Conservation (phyloP, 2,888 invertebrate species). For the Agrotis segetum region DNA sequence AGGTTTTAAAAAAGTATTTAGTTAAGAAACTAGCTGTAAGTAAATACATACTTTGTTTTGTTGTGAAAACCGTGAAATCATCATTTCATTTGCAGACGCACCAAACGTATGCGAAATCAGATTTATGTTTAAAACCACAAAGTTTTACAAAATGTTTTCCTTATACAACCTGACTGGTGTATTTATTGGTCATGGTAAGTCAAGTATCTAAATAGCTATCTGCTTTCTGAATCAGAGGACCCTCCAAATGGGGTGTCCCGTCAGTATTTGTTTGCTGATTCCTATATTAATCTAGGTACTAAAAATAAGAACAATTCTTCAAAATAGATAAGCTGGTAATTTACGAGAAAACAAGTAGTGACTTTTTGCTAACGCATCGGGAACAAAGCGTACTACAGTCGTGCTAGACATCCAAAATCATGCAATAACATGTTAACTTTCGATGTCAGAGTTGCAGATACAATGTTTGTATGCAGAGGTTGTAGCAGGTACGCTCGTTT, state of each 20-base stretch:
- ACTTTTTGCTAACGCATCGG: neutral
- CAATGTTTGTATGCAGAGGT: slow-evolving; percentile 25
- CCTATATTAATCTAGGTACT: neutral
- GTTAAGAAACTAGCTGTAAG: slow-evolving; percentile 4
- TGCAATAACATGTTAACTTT: slow-evolving; percentile 6
- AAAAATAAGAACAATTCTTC: neutral
- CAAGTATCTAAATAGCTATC: too few relatives aligned
- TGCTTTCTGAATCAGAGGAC: too few relatives aligned
- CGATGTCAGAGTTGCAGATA: neutral
- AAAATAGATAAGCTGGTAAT: neutral
- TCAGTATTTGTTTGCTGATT: neutral
- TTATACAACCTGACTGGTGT: neutral
- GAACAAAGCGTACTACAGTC: neutral
- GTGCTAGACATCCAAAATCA: too few relatives aligned
- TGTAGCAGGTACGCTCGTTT: slow-evolving; percentile 11
- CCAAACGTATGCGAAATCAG: neutral
- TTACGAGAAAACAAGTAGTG: neutral
- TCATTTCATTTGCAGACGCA: slow-evolving; percentile 14
- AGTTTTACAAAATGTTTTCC: slow-evolving; percentile 1
- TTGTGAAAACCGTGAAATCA: slow-evolving; percentile 31
- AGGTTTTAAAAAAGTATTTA: slow-evolving; percentile 2
- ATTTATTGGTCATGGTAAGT: too few relatives aligned
- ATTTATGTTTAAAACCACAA: slow-evolving; percentile 14
- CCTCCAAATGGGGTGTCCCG: too few relatives aligned
- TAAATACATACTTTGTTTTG: neutral